A percentile compares a stretch with the other conserved stretches of the same genome.
These are phyloP conservation scores for Cistogaster globosa DNA, from an alignment of 2,888 invertebrate genomes.

Conservation along the genomic window DNA sequence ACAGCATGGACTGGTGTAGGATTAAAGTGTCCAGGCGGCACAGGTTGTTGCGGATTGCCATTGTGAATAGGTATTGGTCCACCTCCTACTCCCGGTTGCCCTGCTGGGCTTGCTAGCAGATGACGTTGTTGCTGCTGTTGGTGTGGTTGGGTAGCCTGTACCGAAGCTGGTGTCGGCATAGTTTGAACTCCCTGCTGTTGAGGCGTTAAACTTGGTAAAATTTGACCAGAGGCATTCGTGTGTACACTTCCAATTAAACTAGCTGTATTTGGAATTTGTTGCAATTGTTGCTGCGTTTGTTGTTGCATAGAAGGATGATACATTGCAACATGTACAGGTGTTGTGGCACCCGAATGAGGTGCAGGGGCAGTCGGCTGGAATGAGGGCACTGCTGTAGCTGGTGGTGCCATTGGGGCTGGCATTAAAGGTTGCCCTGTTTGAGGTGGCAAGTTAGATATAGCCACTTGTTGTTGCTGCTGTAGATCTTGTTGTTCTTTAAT, in stretches of 20 bases:
- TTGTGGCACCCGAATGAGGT: constrained; percentile 73
- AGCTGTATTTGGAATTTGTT: constrained; percentile 83
- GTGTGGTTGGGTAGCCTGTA: constrained; percentile 64
- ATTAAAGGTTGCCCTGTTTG: constrained; percentile 54
- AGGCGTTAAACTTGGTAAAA: constrained; percentile 51
- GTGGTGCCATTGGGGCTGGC: constrained; percentile 63
- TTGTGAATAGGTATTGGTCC: constrained; percentile 67
- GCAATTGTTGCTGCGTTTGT: constrained; percentile 83
- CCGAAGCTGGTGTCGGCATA: constrained; percentile 72
- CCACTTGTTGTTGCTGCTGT: constrained; percentile 70
- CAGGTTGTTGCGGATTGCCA: constrained; percentile 68
- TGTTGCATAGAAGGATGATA: constrained; percentile 68
- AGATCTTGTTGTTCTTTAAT: constrained; percentile 64
- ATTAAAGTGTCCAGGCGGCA: constrained; percentile 81
- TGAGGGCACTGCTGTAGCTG: constrained; percentile 68
- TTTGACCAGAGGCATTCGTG: constrained; percentile 73
- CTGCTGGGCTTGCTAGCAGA: constrained; percentile 75
- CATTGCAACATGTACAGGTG: constrained; percentile 78
- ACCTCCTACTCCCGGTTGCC: constrained; percentile 69
- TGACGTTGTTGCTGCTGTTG: constrained; percentile 74
- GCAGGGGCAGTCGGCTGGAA: constrained; percentile 63
- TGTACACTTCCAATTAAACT: constrained; percentile 84
- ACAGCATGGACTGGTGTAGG: constrained; percentile 86
- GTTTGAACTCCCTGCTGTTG: constrained; percentile 57
- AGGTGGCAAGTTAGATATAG: constrained; percentile 47